Percentiles rank a stretch among this genome's conserved stretches.
Conservation (phyloP, 2,113 vertebrate genomes). For the Buteo buteo region DNA sequence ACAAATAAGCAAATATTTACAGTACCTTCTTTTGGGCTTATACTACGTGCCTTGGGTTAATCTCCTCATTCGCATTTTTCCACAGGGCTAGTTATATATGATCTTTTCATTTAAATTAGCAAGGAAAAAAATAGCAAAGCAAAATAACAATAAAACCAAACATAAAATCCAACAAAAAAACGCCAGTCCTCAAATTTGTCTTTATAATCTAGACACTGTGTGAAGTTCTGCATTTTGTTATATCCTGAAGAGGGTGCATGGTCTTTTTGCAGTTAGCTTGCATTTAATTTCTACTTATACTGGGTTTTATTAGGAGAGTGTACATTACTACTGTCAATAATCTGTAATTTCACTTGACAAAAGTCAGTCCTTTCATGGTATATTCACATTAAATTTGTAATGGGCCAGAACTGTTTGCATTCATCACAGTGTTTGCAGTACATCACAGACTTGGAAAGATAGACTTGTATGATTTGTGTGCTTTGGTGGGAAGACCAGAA, state of each 20-base stretch:
- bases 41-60: neutral
- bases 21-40: neutral
- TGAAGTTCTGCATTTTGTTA: neutral
- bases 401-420: neutral
- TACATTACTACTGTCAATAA: neutral
- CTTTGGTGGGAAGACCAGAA: neutral
- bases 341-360: neutral
- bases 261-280: neutral
- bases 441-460: neutral
- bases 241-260: neutral
- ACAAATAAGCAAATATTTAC: neutral
- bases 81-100: neutral
- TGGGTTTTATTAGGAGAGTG: neutral
- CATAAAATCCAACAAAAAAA: neutral
- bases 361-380: neutral
- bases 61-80: neutral
- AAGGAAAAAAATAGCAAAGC: too few species aligned
- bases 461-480: neutral
- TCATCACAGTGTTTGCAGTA: neutral
- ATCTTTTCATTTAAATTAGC: neutral
- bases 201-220: neutral
- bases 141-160: too few species aligned
- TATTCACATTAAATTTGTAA: neutral
- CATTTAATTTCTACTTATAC: neutral
- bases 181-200: neutral